These are phyloP conservation scores for Andrena fulva DNA, from an alignment of 2,888 invertebrate species.

Conservation along the genomic window DNA sequence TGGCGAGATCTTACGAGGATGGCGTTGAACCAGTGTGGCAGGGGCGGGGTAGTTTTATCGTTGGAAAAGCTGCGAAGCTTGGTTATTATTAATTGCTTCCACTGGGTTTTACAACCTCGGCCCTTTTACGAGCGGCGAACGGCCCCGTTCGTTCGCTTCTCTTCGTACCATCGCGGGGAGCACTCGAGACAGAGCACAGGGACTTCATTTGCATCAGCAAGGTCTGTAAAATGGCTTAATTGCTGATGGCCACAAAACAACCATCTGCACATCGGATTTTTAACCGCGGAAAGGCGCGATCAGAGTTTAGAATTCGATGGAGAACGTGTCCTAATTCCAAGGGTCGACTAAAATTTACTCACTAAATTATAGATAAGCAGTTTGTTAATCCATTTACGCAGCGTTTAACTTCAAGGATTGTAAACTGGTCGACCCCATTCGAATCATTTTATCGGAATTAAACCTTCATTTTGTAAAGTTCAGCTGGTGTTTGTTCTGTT, in stretches of 20 bases:
- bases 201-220: conserved; percentile 74
- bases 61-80: conserved; percentile 57
- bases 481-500: not conserved
- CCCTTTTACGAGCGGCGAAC: conserved; percentile 73
- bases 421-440: not conserved
- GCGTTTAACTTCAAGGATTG: not conserved
- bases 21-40: not conserved
- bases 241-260: conserved; percentile 60
- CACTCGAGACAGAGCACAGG: conserved; percentile 52
- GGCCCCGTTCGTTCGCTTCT: conserved; percentile 40
- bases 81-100: conserved; percentile 69
- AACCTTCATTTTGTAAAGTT: not conserved
- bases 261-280: conserved; percentile 55
- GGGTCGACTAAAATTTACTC: not conserved
- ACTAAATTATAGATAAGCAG: too few species aligned
- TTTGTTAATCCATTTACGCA: too few species aligned
- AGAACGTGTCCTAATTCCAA: not conserved
- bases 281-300: conserved; percentile 38
- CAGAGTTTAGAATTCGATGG: conserved; percentile 7
- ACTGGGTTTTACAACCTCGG: conserved; percentile 59
- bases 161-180: conserved; percentile 19
- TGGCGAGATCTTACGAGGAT: not conserved
- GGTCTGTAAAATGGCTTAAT: conserved; percentile 77
- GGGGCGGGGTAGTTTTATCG: conserved; percentile 45
- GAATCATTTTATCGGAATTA: not conserved